phyloP scores from a whole-genome alignment of 2,797 vertebrate species.

The Kryptopterus vitreolus region DNA sequence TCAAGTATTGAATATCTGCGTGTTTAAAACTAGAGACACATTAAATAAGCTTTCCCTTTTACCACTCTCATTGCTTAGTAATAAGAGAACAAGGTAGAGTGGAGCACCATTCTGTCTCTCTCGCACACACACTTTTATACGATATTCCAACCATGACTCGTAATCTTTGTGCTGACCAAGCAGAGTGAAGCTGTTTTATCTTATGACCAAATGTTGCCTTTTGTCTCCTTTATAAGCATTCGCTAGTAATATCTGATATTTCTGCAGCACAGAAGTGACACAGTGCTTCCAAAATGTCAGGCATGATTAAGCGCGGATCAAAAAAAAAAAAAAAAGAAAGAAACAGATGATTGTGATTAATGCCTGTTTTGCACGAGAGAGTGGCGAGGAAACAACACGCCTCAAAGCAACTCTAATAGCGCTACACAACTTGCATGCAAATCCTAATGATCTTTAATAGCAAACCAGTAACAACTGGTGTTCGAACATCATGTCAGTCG shows the following conservation, averaged over 20 bases:
- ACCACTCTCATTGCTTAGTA: neutral
- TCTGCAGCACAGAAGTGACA: slow-evolving; percentile 21
- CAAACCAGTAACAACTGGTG: slow-evolving; percentile 2
- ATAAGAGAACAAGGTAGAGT: neutral
- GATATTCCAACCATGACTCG: neutral
- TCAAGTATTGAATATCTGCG: neutral
- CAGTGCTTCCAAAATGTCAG: slow-evolving; percentile 34
- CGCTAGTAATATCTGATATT: slow-evolving; percentile 28
- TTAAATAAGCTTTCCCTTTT: neutral
- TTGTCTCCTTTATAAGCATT: slow-evolving; percentile 26
- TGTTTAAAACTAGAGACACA: neutral
- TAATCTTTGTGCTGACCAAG: slow-evolving; percentile 9
- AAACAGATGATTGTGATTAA: slow-evolving; percentile 47
- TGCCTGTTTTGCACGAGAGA: slow-evolving; percentile 23
- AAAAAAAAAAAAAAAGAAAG: slow-evolving; percentile 13
- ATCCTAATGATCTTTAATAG: slow-evolving; percentile 6
- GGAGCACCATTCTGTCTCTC: neutral
- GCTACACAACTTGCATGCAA: slow-evolving; percentile 23
- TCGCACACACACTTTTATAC: neutral
- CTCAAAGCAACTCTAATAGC: slow-evolving; percentile 36
- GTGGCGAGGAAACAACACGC: slow-evolving; percentile 22
- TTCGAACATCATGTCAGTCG: slow-evolving; percentile 23
- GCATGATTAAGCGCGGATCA: slow-evolving; percentile 49
- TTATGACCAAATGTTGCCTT: slow-evolving; percentile 23
- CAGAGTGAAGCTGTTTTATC: neutral